Conservation (phyloP, 2,888 invertebrate genomes). For the Dasysyrphus tricinctus region DNA sequence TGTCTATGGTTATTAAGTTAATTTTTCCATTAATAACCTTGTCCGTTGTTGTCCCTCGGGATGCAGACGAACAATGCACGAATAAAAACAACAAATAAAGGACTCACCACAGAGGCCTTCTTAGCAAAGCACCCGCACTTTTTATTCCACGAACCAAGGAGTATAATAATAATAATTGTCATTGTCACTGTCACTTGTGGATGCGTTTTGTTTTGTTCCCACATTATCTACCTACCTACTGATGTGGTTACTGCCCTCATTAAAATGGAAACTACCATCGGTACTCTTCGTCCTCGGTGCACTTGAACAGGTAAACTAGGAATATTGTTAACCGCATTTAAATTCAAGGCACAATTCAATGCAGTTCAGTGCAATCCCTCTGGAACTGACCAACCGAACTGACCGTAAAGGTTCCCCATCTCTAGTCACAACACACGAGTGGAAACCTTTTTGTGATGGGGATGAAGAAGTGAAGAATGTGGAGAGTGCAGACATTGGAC, state of each 20-base stretch:
- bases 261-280: slow-evolving; percentile 65
- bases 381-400: slow-evolving; percentile 6
- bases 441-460: slow-evolving; percentile 43
- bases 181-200: slow-evolving; percentile 56
- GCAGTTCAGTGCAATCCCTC: slow-evolving; percentile 22
- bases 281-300: slow-evolving; percentile 25
- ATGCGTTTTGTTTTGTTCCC: slow-evolving; percentile 57
- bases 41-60: slow-evolving; percentile 45
- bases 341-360: slow-evolving; percentile 60
- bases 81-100: slow-evolving; percentile 5
- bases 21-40: slow-evolving; percentile 71
- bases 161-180: slow-evolving; percentile 56
- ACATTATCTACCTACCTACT: slow-evolving; percentile 41
- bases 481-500: slow-evolving; percentile 4
- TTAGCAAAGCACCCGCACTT: slow-evolving; percentile 60
- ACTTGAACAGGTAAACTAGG: slow-evolving; percentile 68
- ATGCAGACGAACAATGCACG: slow-evolving; percentile 23
- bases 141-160: slow-evolving; percentile 64
- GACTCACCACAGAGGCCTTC: slow-evolving; percentile 48
- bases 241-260: slow-evolving; percentile 57
- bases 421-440: neutral
- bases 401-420: slow-evolving; percentile 44
- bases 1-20: slow-evolving; percentile 61
- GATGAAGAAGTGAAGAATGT: slow-evolving; percentile 32
- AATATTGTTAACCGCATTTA: slow-evolving; percentile 54